Evolutionary conservation across 2,797 vertebrate genomes (phyloP).

Genomic region (Clangula hyemalis): DNA sequence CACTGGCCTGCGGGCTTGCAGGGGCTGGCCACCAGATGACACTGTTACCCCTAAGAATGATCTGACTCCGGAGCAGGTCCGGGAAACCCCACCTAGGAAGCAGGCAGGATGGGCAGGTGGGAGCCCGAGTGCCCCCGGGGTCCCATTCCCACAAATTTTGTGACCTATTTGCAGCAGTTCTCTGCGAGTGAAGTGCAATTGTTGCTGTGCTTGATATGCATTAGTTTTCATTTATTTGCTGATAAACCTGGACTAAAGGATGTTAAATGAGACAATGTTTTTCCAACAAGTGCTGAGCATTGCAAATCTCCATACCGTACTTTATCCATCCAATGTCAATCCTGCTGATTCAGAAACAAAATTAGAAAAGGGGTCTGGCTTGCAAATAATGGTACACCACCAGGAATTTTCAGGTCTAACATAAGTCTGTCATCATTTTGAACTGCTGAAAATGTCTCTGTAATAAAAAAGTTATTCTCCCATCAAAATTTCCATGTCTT

Average conservation of each 20-base stretch:
- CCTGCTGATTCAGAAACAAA: neutral
- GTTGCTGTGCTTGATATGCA: accelerated
- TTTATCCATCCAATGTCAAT: neutral
- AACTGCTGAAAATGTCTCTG: neutral
- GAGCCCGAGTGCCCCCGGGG: neutral
- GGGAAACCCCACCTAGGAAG: accelerated
- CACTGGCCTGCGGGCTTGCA: neutral
- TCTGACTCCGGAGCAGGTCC: accelerated
- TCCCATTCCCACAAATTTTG: neutral
- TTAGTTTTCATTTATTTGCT: neutral
- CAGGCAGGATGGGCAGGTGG: accelerated
- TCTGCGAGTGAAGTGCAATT: neutral
- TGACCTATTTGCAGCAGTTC: neutral
- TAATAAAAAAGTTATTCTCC: neutral
- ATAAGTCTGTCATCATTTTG: neutral
- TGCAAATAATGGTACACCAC: neutral
- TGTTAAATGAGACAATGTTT: neutral
- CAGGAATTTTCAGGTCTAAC: neutral
- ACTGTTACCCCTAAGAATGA: constrained; percentile 9
- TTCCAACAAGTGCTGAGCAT: neutral
- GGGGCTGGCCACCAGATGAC: constrained; percentile 48
- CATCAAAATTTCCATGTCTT: neutral
- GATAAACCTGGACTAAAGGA: neutral
- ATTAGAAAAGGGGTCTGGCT: neutral
- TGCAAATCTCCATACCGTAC: neutral